Evolutionary conservation across 2,888 invertebrate species (phyloP), one percentile per base, ranked within the genome.

Genomic region (Ypsolopha sequella): DNA sequence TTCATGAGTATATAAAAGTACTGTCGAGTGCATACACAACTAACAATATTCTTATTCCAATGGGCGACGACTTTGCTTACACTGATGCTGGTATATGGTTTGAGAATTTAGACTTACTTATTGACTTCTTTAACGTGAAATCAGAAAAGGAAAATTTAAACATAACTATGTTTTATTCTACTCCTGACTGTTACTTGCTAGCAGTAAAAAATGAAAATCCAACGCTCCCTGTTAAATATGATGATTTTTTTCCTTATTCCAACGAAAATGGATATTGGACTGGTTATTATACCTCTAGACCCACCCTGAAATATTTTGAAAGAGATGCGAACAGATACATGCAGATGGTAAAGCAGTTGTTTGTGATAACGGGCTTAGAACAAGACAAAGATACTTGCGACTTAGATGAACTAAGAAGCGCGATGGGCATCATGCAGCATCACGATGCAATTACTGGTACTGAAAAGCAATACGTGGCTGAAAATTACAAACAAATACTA

Each of bases 221-320:
- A 0, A 65, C 54, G 0, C 91, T 94, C 84, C 88, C 92, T 0
- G 88, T 87, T 0, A 97, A 96, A 72, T 80, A 82, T 0, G 95
- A 96, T 60, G 97, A 97, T 66, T 97, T 96, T 84, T 96, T 97
- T 73, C 97, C 97, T 0, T 97, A 95, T 76, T 94, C 96, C 51
- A 93, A 94, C 66, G 89, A 91, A 0, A 92, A 96, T 62, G 88
- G 95, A 0, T 98, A 92, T 68, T 99, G 98, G 99, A 96, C 97
- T 0, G 99, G 98, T 0, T 96, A 95, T 65, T 96, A 91, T 65
- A 92, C 93, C 0, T 95, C 95, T 0, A 87, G 95, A 10, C 95
- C 95, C 0, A 92, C 94, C 0, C 81, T 93, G 1, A 96, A 96
- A 65, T 91, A 90, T 54, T 93, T 90, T 59, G 94, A 95, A 68